phyloP scores from a whole-genome alignment of 1,140 invertebrate genomes.

The Drosophila bocki region DNA sequence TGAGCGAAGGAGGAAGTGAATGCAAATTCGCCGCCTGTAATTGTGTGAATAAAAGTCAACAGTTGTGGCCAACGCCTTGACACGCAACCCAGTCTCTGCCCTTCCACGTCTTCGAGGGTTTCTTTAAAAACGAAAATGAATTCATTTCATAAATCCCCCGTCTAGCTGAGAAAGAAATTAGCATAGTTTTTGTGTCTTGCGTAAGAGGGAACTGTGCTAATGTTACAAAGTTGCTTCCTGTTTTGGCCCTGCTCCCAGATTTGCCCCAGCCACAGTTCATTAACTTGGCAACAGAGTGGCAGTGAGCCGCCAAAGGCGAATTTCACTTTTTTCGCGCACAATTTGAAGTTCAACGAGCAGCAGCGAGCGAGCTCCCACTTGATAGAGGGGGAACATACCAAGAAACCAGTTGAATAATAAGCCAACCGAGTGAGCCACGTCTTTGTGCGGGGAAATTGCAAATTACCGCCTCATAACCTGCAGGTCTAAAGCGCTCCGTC shows the following conservation, averaged over 20 bases:
- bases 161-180: slow-evolving; percentile 53
- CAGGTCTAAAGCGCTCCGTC: slow-evolving; percentile 47
- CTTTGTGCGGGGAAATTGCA: slow-evolving; percentile 68
- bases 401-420: slow-evolving; percentile 80
- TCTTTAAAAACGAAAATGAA: slow-evolving; percentile 57
- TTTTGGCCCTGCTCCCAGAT: slow-evolving; percentile 36
- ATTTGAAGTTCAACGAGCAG: slow-evolving; percentile 78
- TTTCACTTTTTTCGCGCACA: slow-evolving; percentile 75
- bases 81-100: slow-evolving; percentile 57
- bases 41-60: slow-evolving; percentile 83
- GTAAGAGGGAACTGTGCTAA: slow-evolving; percentile 62
- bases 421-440: slow-evolving; percentile 53
- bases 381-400: slow-evolving; percentile 39
- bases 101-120: slow-evolving; percentile 32
- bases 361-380: slow-evolving; percentile 5
- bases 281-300: slow-evolving; percentile 59
- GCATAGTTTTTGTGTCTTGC: slow-evolving; percentile 69
- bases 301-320: slow-evolving; percentile 42
- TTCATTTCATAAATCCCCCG: slow-evolving; percentile 61
- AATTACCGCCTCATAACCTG: slow-evolving; percentile 74
- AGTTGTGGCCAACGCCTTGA: slow-evolving; percentile 67
- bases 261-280: slow-evolving; percentile 51
- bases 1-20: slow-evolving; percentile 24
- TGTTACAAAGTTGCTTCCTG: slow-evolving; percentile 67
- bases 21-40: slow-evolving; percentile 66